Evolutionary conservation across 1,140 invertebrate genomes (phyloP).

Genomic region (Asobara japonica): DNA sequence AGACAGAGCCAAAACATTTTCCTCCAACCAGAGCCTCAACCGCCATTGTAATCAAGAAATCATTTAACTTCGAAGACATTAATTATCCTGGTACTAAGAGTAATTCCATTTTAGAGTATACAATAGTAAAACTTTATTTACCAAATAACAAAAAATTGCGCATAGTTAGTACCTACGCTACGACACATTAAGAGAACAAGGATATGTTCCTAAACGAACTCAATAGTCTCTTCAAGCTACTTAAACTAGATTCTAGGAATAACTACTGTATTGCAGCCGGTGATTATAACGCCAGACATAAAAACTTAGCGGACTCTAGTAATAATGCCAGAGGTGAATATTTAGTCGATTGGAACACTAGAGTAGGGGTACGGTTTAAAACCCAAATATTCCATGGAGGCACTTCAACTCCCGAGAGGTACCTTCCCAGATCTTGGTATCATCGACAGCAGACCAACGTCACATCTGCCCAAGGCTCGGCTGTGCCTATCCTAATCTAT

Average conservation of each 20-base stretch:
- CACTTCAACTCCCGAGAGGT: not conserved
- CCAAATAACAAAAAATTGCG: not conserved
- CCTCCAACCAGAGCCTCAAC: not conserved
- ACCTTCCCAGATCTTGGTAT: not conserved
- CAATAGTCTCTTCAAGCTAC: not conserved
- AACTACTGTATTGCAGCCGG: slow-evolving; percentile 23
- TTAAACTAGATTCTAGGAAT: not conserved
- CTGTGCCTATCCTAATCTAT: slow-evolving; percentile 15
- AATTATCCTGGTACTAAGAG: not conserved
- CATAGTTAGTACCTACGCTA: slow-evolving; percentile 19
- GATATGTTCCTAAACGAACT: not conserved
- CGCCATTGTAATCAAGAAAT: slow-evolving; percentile 22
- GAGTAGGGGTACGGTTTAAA: not conserved
- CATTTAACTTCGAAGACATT: not conserved
- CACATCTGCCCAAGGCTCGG: not conserved
- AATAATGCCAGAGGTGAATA: not conserved
- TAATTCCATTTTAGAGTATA: slow-evolving; percentile 42
- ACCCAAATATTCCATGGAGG: not conserved
- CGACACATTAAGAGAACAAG: not conserved
- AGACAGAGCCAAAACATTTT: not conserved
- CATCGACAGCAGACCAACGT: not conserved
- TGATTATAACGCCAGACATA: slow-evolving; percentile 5
- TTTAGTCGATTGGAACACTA: not conserved
- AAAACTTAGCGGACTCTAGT: not conserved
- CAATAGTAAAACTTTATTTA: slow-evolving; percentile 43